phyloP scores from a whole-genome alignment of 2,888 invertebrate genomes.

The Siphlonurus alternatus region DNA sequence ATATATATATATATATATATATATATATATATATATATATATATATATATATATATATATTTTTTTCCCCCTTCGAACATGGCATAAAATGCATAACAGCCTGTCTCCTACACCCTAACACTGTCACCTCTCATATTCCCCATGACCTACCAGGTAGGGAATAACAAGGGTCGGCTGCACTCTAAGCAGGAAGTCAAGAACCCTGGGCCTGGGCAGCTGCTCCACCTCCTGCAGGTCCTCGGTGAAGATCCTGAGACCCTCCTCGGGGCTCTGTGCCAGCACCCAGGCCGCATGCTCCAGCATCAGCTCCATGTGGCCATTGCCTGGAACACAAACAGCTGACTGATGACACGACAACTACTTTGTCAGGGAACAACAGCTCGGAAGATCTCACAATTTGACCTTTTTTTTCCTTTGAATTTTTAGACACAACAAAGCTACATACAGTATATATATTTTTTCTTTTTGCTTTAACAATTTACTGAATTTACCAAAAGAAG shows the following conservation, averaged over 20 bases:
- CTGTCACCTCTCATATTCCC: too few relatives aligned
- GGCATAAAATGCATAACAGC: too few relatives aligned
- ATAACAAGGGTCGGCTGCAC: conserved; percentile 68
- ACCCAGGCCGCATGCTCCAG: conserved; percentile 93
- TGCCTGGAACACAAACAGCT: conserved; percentile 35
- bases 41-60: too few relatives aligned
- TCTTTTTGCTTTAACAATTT: too few relatives aligned
- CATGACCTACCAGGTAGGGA: conserved; percentile 56
- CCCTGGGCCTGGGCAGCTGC: conserved; percentile 66
- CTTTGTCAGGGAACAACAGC: background rate
- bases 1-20: too few relatives aligned
- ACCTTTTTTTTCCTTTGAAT: background rate
- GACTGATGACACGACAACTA: conserved; percentile 4
- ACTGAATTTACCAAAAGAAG: too few relatives aligned
- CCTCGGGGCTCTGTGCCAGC: conserved; percentile 64
- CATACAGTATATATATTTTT: too few relatives aligned
- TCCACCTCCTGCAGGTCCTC: conserved; percentile 80
- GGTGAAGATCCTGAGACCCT: conserved; percentile 78
- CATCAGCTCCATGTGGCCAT: conserved; percentile 68
- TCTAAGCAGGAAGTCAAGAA: conserved; percentile 74
- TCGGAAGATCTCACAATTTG: too few relatives aligned
- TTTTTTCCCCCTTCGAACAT: too few relatives aligned
- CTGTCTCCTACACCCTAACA: too few relatives aligned
- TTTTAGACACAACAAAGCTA: background rate
- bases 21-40: too few relatives aligned